Conservation (phyloP, 2,888 invertebrate genomes). For the Drosophila parthenogenetica region DNA sequence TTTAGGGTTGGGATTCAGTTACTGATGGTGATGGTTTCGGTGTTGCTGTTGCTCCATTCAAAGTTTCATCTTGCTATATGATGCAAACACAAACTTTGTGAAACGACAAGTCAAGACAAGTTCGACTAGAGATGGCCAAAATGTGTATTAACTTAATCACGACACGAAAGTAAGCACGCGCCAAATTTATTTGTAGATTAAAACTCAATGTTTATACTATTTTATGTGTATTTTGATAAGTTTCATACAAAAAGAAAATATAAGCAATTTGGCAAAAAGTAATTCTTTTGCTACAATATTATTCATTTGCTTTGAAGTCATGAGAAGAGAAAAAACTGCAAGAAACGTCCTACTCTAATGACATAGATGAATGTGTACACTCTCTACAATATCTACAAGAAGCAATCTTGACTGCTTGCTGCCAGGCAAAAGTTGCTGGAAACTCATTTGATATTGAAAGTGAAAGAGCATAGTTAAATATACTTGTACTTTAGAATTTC, state of each 20-base stretch:
- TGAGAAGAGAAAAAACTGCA: not conserved
- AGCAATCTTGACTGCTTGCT: constrained; percentile 72
- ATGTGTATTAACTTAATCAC: not conserved
- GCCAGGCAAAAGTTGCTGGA: constrained; percentile 72
- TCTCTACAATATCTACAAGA: constrained; percentile 58
- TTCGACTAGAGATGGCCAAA: constrained; percentile 3
- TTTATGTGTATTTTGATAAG: too few relatives aligned
- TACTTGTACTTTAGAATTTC: constrained; percentile 13
- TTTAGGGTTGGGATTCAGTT: not conserved
- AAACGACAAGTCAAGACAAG: constrained; percentile 40
- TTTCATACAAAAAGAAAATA: too few relatives aligned
- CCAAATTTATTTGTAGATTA: not conserved
- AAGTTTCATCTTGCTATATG: constrained; percentile 51
- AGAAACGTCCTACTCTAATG: not conserved
- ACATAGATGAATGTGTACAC: not conserved
- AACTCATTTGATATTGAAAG: constrained; percentile 80
- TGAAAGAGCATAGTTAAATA: constrained; percentile 81
- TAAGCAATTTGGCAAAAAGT: not conserved
- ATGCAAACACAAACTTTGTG: constrained; percentile 52
- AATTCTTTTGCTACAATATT: not conserved
- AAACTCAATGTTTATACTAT: too few relatives aligned
- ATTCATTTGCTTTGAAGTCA: not conserved
- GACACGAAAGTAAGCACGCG: constrained; percentile 1
- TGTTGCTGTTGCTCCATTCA: constrained; percentile 46
- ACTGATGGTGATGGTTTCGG: not conserved